phyloP scores from a whole-genome alignment of 2,797 vertebrate species.

The Channa striata region DNA sequence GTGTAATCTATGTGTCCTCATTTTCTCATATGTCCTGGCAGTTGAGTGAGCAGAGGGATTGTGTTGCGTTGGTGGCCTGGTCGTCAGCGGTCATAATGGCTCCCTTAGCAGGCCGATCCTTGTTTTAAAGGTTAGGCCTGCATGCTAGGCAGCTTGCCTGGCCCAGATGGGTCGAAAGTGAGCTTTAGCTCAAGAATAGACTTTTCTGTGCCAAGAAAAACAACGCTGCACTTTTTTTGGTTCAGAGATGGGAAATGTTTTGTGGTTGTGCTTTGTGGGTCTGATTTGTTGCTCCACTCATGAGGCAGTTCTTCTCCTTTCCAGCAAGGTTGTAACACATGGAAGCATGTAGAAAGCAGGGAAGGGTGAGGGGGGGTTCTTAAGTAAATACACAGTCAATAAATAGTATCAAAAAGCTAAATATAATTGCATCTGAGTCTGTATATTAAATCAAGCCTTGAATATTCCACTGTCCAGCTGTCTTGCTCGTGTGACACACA shows the following conservation, averaged over 20 bases:
- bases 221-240: conserved; percentile 66
- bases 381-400: conserved; percentile 70
- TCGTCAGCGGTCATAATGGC: conserved; percentile 51
- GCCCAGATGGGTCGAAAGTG: conserved; percentile 54
- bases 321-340: conserved; percentile 67
- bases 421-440: conserved; percentile 61
- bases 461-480: conserved; percentile 56
- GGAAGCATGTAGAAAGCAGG: conserved; percentile 56
- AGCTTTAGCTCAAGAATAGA: conserved; percentile 78
- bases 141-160: conserved; percentile 42
- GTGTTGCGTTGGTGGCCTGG: conserved; percentile 53
- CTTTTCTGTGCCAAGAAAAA: conserved; percentile 71
- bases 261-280: conserved; percentile 71
- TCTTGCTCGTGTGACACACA: conserved; percentile 21
- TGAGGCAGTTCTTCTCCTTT: conserved; percentile 75
- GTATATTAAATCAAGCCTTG: conserved; percentile 63
- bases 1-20: conserved; percentile 44
- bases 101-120: conserved; percentile 43
- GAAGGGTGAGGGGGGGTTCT: conserved; percentile 41
- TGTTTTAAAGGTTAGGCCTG: conserved; percentile 74
- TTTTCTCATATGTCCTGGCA: conserved; percentile 45
- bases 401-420: conserved; percentile 70
- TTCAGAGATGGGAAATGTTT: conserved; percentile 70
- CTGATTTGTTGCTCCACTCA: conserved; percentile 69
- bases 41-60: conserved; percentile 50